Evolutionary conservation across 2,797 vertebrate species (phyloP), one percentile per base, ranked within the genome.

Genomic region (Phalloptychus januarius): DNA sequence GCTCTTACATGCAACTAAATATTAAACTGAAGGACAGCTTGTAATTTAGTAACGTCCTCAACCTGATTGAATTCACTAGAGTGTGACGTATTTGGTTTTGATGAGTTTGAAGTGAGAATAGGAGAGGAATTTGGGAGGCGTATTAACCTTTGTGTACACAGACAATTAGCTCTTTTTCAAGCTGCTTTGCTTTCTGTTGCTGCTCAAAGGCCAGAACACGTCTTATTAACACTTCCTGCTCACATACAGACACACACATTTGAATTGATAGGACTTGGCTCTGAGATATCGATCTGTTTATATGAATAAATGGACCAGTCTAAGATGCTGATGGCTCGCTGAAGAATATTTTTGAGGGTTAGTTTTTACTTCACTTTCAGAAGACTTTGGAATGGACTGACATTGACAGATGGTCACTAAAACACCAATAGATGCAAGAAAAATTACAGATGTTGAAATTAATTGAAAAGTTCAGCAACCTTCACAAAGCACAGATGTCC

Each of bases 201-300:
- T 84, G 46, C 74, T 90, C 65, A 82, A 77, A 86, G 76, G 75
- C 40, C 63, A 78, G 72, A 72, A 50, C 63, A 81, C 46, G 77
- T 80, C 48, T 78, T 79, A 80, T 79, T 82, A 75, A 70, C 40
- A 54, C 54, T 52, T 52, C 11, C 70, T 67, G 72, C 71, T 58
- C 67, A 74, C 72, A 72, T 61, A 72, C 70, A 79, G 23, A 75
- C 44, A 71, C 70, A 6, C 52, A 79, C 78, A 76, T 76, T 82
- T 77, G 75, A 87, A 85, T 79, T 88, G 74, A 88, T 82, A 80
- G 79, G 28, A 56, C 85, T 79, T 85, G 79, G 86, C 88, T 77
- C 88, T 86, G 86, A 86, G 61, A 44, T 80, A 92, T 89, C 87
- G 89, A 92, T 93, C 85, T 87, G 82, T 90, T 90, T 83, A 69